Evolutionary conservation across 2,113 vertebrate species (phyloP), one percentile per base, ranked within the genome.

Genomic region (Pterophyllum scalare): DNA sequence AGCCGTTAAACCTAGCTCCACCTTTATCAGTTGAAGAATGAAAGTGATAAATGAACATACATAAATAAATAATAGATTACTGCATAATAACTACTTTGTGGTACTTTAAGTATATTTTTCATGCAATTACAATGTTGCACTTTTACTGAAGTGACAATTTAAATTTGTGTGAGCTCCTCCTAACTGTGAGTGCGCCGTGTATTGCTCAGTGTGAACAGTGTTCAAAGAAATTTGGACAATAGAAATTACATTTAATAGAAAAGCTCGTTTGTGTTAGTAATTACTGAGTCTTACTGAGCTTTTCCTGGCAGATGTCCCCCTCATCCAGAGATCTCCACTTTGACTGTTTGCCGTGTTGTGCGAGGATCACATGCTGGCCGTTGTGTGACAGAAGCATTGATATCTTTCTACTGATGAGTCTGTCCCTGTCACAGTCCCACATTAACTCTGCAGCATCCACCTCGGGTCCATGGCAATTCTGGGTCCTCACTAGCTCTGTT

Each of bases 251-350:
- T 14, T 6, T 11, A 31, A 70, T 22, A 67, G 64, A 43, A n/a
- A 14, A 28, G n/a, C 20, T 26, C 13, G 7, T n/a, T 59, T 70
- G n/a, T 57, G 20, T 33, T 65, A n/a, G 13, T 54, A 35, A 33
- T 49, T 67, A 13, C 20, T 26, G n/a, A 57, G 33, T 92, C 95
- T 95, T 77, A 96, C 96, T 89, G 31, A 93, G 89, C 15, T 33
- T 94, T 12, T 95, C 86, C 35, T 93, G 88, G 79, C 95, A 95
- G 87, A 96, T 89, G 80, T 95, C 90, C 0, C 81, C 88, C 24
- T 79, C 78, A 49, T 93, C 93, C 78, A 95, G 77, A 75, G 95
- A 94, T 19, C 35, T 95, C 95, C 94, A 95, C 62, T 52, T 90
- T 60, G 88, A 80, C 1, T 84, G 43, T 72, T 91, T 87, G 19